Evolutionary conservation across 2,888 invertebrate species (phyloP).

Genomic region (Lagria hirta): DNA sequence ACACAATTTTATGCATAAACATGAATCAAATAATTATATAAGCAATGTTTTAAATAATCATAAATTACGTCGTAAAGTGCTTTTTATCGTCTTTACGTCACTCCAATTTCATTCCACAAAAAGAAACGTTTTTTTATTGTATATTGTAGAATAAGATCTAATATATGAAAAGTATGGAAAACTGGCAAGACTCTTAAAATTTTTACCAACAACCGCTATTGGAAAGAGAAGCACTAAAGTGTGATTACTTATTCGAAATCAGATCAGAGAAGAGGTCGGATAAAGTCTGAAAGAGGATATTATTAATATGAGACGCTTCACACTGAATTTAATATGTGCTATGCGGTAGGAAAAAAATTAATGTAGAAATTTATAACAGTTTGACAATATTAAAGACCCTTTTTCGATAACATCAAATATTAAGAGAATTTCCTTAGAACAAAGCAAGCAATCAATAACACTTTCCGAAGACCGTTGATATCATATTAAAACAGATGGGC

Average conservation of each 20-base stretch:
- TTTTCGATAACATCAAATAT: conserved; percentile 18
- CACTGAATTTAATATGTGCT: conserved; percentile 25
- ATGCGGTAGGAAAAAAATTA: conserved; percentile 19
- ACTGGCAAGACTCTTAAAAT: no score
- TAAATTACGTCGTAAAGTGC: no score
- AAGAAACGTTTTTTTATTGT: no score
- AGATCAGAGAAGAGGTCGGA: conserved; percentile 19
- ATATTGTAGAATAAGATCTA: no score
- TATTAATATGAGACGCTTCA: conserved; percentile 24
- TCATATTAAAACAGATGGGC: conserved; percentile 28
- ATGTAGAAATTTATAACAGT: conserved; percentile 24
- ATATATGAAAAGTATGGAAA: no score
- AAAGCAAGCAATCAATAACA: conserved; percentile 22
- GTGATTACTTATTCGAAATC: conserved; percentile 25
- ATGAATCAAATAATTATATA: no score
- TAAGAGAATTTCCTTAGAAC: conserved; percentile 15
- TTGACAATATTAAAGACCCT: conserved; percentile 17
- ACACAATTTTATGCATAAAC: no score
- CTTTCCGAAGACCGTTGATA: conserved; percentile 23
- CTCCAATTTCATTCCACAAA: no score
- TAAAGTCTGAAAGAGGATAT: conserved; percentile 24
- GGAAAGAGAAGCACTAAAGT: conserved; percentile 20
- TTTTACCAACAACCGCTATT: no score
- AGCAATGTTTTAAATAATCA: no score
- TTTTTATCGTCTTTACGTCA: no score